Conservation (phyloP, 1,140 invertebrate species). For the Dufourea novaeangliae region DNA sequence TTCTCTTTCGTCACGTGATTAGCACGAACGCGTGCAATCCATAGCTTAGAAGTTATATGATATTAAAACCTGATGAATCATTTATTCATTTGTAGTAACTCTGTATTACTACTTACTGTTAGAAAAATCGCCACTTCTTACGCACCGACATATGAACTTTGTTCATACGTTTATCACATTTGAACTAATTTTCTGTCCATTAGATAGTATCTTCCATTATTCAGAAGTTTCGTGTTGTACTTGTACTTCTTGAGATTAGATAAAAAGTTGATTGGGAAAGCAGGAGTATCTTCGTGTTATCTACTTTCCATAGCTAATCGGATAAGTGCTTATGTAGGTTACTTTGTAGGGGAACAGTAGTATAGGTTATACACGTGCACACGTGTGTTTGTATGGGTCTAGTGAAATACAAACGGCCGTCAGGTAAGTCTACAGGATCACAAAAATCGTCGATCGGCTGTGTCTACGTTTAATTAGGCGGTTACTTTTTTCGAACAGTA, state of each 20-base stretch:
- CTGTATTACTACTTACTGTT: too few species aligned
- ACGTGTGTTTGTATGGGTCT: background rate
- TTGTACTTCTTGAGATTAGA: background rate
- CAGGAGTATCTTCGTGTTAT: background rate
- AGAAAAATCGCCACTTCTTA: too few species aligned
- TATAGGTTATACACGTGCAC: background rate
- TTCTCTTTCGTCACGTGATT: too few species aligned
- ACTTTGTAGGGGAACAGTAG: background rate
- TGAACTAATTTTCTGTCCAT: background rate
- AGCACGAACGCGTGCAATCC: too few species aligned
- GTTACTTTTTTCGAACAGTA: background rate
- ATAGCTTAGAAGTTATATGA: too few species aligned
- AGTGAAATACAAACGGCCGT: background rate
- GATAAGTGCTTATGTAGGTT: background rate
- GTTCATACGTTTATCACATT: background rate
- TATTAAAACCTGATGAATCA: too few species aligned
- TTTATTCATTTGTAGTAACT: too few species aligned
- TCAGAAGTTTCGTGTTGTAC: background rate
- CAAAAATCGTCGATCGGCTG: background rate
- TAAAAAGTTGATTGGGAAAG: slow-evolving; percentile 22
- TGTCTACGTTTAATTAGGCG: slow-evolving; percentile 17
- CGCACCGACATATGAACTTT: too few species aligned
- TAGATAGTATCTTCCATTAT: background rate
- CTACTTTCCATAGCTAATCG: slow-evolving; percentile 23
- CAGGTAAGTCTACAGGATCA: background rate